Evolutionary conservation across 2,113 vertebrate species (phyloP).

Genomic region (Corythoichthys haematopterus): DNA sequence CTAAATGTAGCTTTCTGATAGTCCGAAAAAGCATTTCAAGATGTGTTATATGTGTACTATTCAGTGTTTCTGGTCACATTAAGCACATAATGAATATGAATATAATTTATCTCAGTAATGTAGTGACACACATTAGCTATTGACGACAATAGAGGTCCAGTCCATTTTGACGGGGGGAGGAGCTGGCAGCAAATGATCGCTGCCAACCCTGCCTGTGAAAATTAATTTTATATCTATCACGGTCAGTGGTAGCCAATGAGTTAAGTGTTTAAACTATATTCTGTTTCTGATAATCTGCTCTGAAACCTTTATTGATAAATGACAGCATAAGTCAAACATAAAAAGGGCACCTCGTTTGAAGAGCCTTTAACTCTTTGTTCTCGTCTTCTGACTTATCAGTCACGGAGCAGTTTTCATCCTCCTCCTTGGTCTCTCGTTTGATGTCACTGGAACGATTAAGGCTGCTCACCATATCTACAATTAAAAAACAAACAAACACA

Average conservation of each 20-base stretch:
- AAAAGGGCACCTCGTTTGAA: conserved; percentile 80
- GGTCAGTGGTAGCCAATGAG: too few relatives aligned
- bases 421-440: conserved; percentile 88
- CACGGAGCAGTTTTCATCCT: conserved; percentile 82
- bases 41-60: background rate
- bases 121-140: background rate
- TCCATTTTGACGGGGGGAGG: too few relatives aligned
- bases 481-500: background rate
- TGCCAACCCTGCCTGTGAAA: too few relatives aligned
- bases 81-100: background rate
- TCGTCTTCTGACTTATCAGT: conserved; percentile 89
- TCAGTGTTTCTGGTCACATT: too few relatives aligned
- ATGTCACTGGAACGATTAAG: conserved; percentile 77
- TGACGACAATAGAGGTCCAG: too few relatives aligned
- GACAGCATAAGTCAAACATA: background rate
- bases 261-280: background rate
- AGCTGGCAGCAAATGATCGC: too few relatives aligned
- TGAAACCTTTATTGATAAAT: conserved; percentile 8
- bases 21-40: conserved; percentile 1
- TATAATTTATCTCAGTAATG: conserved; percentile 1
- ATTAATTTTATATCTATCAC: too few relatives aligned
- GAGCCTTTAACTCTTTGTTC: conserved; percentile 82
- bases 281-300: background rate
- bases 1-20: conserved; percentile 3
- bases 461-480: conserved; percentile 64